Percentiles rank a stretch among this genome's conserved stretches.
These are phyloP conservation scores for Passer montanus DNA, from an alignment of 2,113 vertebrate species.

Conservation along the genomic window DNA sequence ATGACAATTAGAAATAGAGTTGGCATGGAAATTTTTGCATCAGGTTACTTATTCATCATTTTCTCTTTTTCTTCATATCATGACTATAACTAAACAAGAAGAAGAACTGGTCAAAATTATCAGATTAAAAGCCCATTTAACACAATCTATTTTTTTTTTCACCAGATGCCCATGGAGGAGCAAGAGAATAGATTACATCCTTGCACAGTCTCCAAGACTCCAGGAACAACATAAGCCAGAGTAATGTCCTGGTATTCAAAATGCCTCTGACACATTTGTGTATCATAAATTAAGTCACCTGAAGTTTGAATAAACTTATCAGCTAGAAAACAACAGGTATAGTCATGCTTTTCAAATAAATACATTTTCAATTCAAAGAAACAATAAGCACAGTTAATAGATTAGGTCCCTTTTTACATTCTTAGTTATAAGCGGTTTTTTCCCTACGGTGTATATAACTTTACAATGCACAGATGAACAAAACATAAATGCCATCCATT, in stretches of 20 bases:
- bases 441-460: not conserved
- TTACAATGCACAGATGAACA: not conserved
- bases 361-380: not conserved
- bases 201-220: not conserved
- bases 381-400: not conserved
- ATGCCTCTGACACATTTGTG: not conserved
- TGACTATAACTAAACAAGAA: not conserved
- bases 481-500: not conserved
- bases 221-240: not conserved
- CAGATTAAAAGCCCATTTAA: not conserved
- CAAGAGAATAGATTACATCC: not conserved
- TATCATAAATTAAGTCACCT: not conserved
- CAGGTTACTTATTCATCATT: not conserved
- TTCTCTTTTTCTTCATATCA: not conserved
- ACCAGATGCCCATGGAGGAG: not conserved
- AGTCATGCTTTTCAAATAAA: not conserved
- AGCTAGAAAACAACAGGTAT: not conserved
- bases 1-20: not conserved
- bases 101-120: not conserved
- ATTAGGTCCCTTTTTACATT: not conserved
- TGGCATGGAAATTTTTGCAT: not conserved
- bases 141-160: not conserved
- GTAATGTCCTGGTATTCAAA: not conserved
- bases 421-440: not conserved
- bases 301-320: not conserved